These are phyloP conservation scores for Temnothorax longispinosus DNA, from an alignment of 1,140 invertebrate genomes.

Conservation along the genomic window DNA sequence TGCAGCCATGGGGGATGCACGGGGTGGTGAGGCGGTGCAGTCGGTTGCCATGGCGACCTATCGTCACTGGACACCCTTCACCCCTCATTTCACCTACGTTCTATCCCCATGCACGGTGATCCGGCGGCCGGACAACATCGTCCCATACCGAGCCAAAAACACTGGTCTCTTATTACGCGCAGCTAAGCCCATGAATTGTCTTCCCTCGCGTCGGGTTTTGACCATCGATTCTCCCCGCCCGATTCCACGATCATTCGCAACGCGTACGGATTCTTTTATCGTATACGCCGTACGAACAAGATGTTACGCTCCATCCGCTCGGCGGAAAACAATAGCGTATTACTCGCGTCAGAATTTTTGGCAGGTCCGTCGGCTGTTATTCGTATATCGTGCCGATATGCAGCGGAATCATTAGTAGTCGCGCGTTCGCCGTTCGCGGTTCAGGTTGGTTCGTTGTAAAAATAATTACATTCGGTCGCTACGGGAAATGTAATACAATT, in stretches of 20 bases:
- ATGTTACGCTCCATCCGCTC: constrained; percentile 41
- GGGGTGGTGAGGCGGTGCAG: constrained; percentile 83
- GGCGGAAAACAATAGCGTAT: constrained; percentile 31
- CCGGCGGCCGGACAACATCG: constrained; percentile 81
- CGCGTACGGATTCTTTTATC: constrained; percentile 32
- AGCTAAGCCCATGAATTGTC: constrained; percentile 84
- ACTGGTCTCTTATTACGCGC: constrained; percentile 85
- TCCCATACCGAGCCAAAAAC: constrained; percentile 84
- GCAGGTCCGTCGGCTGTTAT: not conserved
- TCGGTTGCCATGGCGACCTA: constrained; percentile 85
- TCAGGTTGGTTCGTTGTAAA: constrained; percentile 50
- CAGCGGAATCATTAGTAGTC: constrained; percentile 45
- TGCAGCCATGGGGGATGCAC: constrained; percentile 82
- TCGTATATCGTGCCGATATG: constrained; percentile 25
- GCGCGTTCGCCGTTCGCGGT: constrained; percentile 26
- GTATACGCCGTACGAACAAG: constrained; percentile 43
- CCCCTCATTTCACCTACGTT: constrained; percentile 76
- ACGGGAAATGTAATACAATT: constrained; percentile 50
- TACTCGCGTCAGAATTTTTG: constrained; percentile 34
- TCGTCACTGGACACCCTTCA: constrained; percentile 84
- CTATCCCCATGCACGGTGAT: constrained; percentile 78
- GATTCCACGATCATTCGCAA: constrained; percentile 44
- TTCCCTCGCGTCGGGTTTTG: constrained; percentile 73
- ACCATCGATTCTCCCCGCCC: constrained; percentile 57
- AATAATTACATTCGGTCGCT: constrained; percentile 56